Percentiles rank a stretch among this genome's conserved stretches.
Evolutionary conservation across 2,888 invertebrate species (phyloP).

Genomic region (Azorinus chamasolen): DNA sequence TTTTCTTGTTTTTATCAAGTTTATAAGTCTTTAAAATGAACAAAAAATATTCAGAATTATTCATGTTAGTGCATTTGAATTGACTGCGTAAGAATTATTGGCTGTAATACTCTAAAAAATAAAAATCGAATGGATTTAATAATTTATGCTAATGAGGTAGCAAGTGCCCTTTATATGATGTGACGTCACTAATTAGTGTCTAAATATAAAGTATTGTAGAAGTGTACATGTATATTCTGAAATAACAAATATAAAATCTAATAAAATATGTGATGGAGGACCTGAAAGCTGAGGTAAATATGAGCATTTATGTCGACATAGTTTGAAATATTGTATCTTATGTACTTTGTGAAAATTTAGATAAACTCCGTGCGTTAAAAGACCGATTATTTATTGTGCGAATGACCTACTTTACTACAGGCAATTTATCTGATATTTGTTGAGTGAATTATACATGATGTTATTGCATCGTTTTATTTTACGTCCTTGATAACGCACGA

Average conservation of each 20-base stretch:
- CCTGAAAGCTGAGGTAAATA: constrained; percentile 76
- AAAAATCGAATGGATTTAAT: constrained; percentile 40
- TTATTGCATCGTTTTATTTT: constrained; percentile 56
- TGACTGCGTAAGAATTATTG: too few species aligned
- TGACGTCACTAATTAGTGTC: constrained; percentile 86
- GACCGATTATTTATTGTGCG: constrained; percentile 78
- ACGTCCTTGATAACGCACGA: constrained; percentile 54
- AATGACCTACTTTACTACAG: constrained; percentile 77
- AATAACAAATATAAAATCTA: constrained; percentile 72
- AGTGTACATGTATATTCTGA: constrained; percentile 69
- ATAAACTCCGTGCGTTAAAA: constrained; percentile 33
- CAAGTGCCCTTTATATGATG: constrained; percentile 72
- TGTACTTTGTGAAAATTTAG: constrained; percentile 37
- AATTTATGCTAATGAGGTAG: constrained; percentile 83
- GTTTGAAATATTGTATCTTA: constrained; percentile 50
- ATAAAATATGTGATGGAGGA: constrained; percentile 77
- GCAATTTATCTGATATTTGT: constrained; percentile 81
- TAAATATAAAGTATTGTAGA: constrained; percentile 84
- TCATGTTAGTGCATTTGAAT: too few species aligned
- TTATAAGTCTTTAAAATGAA: too few species aligned
- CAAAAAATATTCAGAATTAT: too few species aligned
- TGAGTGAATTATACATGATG: constrained; percentile 74
- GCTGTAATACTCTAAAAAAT: too few species aligned
- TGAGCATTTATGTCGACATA: constrained; percentile 55
- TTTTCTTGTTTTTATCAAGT: too few species aligned